Base-by-base conservation (phyloP, 1,140 invertebrate genomes). In the Melanaphis sacchari region DNA sequence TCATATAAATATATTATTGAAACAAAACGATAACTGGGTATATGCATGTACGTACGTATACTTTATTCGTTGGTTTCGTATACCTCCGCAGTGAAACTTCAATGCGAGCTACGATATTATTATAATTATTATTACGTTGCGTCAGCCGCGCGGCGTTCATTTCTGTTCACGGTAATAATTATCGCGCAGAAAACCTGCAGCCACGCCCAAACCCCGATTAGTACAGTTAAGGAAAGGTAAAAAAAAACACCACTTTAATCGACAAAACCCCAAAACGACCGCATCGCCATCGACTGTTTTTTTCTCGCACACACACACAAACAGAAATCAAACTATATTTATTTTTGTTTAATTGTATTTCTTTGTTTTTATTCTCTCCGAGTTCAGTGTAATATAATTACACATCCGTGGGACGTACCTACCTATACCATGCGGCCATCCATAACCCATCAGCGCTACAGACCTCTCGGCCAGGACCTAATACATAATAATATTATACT, bases 221-320 rank as follows among this genome's bases (percentile, higher is more conserved):
- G 40, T 85, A 43, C 24, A 85, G 87, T 88, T 26, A 43, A 40
- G 88, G 49, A 36, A 46, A 46, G 18, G 8, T 38, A 90, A 90
- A 90, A 89, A 90, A 59, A 90, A 90, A 90, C 49, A 59, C 88
- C 49, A 90, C 88, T 90, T 59, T 90, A 90, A 90, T 90, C 88
- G 88, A 90, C 88, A 40, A 90, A 59, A 24, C 88, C 49, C 49
- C 40, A 54, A 43, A 90, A 90, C 52, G 11, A 38, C 88, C 87
- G 46, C n/a, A 49, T 36, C 46, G 43, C 43, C 46, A 89, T 89
- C 87, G 87, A 89, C 87, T 24, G 26, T 43, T 85, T 76, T 66
- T 66, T 76, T 66, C n/a, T 18, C 31, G n/a, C 31, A 66, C 85
- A 36, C n/a, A 9, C 43, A 8, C 18, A 21, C 1, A 21, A 18